phyloP scores from a whole-genome alignment of 35 echinoderm and acorn worm species.

The Holothuria glaberrima region DNA sequence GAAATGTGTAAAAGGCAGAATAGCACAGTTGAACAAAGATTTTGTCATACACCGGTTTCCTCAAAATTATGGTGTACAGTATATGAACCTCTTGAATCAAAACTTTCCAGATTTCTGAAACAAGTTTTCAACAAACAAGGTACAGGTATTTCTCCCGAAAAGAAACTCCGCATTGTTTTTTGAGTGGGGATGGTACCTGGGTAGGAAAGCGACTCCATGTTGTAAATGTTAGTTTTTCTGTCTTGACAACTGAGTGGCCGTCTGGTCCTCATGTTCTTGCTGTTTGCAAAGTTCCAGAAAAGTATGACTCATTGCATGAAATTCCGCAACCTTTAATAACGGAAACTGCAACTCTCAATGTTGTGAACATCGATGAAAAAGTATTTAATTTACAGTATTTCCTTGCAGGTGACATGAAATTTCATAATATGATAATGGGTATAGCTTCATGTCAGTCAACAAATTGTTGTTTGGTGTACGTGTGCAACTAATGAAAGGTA shows the following conservation, averaged over 20 bases:
- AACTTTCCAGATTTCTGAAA: no score
- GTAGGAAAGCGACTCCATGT: not conserved
- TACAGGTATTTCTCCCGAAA: no score
- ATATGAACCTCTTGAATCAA: no score
- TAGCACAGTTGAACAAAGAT: no score
- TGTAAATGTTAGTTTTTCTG: slow-evolving; percentile 2
- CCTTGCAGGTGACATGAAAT: slow-evolving; percentile 54
- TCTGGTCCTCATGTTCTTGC: not conserved
- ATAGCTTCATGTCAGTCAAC: slow-evolving; percentile 18
- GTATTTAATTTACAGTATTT: not conserved
- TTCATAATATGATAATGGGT: slow-evolving; percentile 45
- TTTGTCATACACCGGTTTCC: no score
- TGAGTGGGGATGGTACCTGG: slow-evolving; percentile 25
- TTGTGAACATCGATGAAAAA: not conserved
- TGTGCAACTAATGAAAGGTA: slow-evolving; percentile 3
- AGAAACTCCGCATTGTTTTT: no score
- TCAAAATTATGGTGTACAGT: no score
- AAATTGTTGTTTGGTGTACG: slow-evolving; percentile 59
- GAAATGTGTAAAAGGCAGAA: no score
- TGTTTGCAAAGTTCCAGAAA: slow-evolving; percentile 38
- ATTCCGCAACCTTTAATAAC: not conserved
- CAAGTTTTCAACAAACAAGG: no score
- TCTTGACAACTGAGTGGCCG: not conserved
- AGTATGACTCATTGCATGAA: slow-evolving; percentile 18
- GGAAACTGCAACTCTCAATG: not conserved